Conservation (phyloP, 2,888 invertebrate species). For the Strigamia transsilvanica region DNA sequence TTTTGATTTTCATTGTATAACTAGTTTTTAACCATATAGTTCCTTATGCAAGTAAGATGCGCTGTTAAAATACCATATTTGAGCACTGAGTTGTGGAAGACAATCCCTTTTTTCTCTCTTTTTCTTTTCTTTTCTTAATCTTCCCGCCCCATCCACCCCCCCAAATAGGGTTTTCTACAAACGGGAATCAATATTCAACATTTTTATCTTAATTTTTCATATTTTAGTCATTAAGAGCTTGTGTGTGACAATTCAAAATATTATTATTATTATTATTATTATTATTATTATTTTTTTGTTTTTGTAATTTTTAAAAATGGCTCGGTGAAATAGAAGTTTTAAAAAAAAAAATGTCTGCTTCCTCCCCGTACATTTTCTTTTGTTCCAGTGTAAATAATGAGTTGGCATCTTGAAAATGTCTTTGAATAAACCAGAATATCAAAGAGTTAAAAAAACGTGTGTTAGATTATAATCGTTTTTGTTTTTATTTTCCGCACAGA, state of each 20-base stretch:
- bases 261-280: too few relatives aligned
- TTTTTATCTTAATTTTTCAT: neutral
- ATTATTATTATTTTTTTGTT: neutral
- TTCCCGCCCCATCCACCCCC: neutral
- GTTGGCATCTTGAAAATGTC: slow-evolving; percentile 40
- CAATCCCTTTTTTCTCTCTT: slow-evolving; percentile 14
- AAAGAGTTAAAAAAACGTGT: too few relatives aligned
- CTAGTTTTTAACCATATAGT: neutral
- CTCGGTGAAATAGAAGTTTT: neutral
- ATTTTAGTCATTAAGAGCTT: slow-evolving; percentile 6
- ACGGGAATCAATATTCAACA: neutral
- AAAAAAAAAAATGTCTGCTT: neutral
- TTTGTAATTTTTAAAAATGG: slow-evolving; percentile 35
- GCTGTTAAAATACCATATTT: slow-evolving; percentile 22
- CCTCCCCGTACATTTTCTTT: neutral
- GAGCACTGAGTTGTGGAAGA: slow-evolving; percentile 30
- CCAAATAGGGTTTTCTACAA: neutral
- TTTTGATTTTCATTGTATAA: slow-evolving; percentile 20
- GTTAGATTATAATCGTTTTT: neutral
- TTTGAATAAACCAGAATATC: slow-evolving; percentile 44
- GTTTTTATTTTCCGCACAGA: neutral
- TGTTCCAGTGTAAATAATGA: slow-evolving; percentile 44
- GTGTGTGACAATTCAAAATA: slow-evolving; percentile 1
- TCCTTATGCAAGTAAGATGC: slow-evolving; percentile 24
- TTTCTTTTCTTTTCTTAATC: neutral